A percentile compares a stretch with the other conserved stretches of the same genome.
Conservation (phyloP, 1,140 invertebrate genomes). For the Saccostrea echinata region DNA sequence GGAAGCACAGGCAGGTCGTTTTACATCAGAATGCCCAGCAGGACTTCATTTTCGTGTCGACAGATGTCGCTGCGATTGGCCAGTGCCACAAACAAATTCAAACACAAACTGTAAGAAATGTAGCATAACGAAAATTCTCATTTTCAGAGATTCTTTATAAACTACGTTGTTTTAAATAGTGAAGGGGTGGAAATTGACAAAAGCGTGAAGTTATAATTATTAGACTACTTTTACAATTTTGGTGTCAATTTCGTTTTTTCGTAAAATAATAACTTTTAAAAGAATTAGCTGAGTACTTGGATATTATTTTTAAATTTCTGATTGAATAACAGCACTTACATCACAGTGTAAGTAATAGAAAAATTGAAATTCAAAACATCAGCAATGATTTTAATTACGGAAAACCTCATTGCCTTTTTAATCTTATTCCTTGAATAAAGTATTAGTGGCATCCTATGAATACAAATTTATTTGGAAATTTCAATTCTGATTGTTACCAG, state of each 20-base stretch:
- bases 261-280: not conserved
- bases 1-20: not conserved
- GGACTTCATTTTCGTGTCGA: not conserved
- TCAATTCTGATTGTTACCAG: not conserved
- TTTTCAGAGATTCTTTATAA: too few relatives aligned
- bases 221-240: too few relatives aligned
- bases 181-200: too few relatives aligned
- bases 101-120: not conserved
- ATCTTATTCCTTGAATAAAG: not conserved
- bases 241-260: too few relatives aligned
- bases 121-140: too few relatives aligned
- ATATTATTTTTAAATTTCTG: too few relatives aligned
- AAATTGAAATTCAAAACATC: not conserved
- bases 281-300: not conserved
- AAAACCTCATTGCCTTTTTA: not conserved
- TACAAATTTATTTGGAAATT: not conserved
- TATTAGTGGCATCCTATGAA: constrained; percentile 5
- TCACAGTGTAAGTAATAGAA: not conserved
- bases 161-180: too few relatives aligned
- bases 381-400: not conserved
- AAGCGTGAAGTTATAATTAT: too few relatives aligned
- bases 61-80: constrained; percentile 28
- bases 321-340: too few relatives aligned
- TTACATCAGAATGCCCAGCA: constrained; percentile 20
- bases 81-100: not conserved